Evolutionary conservation across 2,888 invertebrate species (phyloP), one percentile per base, ranked within the genome.

Genomic region (Melolontha melolontha): DNA sequence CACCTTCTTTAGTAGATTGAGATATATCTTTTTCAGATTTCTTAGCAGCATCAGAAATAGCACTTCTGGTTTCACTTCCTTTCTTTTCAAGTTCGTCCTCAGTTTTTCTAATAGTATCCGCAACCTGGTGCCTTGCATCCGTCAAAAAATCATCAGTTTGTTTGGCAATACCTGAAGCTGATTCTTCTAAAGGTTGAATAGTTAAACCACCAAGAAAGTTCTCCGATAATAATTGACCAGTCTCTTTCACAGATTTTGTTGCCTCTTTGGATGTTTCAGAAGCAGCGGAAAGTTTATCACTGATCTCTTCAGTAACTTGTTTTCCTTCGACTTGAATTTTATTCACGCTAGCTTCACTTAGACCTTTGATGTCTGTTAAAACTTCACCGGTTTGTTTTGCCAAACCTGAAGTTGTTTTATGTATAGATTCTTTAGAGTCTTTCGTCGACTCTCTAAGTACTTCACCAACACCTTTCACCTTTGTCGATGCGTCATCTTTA

Each of bases 1-100:
- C 14, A 16, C 86, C 85, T 52, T 51, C 16, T 40, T 8, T n/a
- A 39, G 41, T 12, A 5, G n/a, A 22, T 85, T 81, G 49, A 11
- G 73, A 42, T n/a, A 72, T 70, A 2, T 68, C 67, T 12, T 72
- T 64, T 64, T 40, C 67, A 62, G 70, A 70, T 52, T 14, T 64
- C 10, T 52, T 71, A 64, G 16, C 12, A n/a, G 29, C 7, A 17
- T 47, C 65, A 22, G 29, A 34, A 8, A 34, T 6, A 34, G 34
- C 22, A 22, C 4, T 4, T 2, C 22, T 22, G 22, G 4, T 22
- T 22, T 22, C 22, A 4, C 22, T 22, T 22, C 22, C 22, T 22
- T 4, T 22, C 22, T 22, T 22, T 22, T 22, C 22, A 22, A 22
- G 1, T 22, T 22, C 22, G 22, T 22, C n/a, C n/a, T n/a, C n/a